phyloP scores from a whole-genome alignment of 2,888 invertebrate species.

The Disparrhopalites patrizii region DNA sequence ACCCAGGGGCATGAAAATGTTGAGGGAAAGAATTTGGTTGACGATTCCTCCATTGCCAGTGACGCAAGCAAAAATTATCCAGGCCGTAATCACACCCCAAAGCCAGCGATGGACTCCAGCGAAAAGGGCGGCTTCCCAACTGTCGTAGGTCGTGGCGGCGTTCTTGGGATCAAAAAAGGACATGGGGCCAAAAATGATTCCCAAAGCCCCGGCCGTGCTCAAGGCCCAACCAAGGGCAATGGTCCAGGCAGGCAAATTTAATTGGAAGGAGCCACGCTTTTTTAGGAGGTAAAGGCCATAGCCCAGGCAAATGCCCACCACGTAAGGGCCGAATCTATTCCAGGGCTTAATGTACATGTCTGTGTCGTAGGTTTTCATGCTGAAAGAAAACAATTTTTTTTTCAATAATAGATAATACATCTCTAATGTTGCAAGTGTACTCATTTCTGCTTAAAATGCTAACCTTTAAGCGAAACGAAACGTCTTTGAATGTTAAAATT shows the following conservation, averaged over 20 bases:
- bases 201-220: not conserved
- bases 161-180: conserved; percentile 3
- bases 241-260: not conserved
- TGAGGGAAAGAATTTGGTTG: conserved; percentile 36
- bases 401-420: too few species aligned
- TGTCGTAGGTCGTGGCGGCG: not conserved
- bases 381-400: too few species aligned
- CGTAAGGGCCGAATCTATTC: conserved; percentile 45
- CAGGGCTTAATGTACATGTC: conserved; percentile 47
- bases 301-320: conserved; percentile 48
- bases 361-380: not conserved
- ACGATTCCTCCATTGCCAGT: conserved; percentile 44
- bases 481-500: too few species aligned
- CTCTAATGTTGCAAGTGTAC: too few species aligned
- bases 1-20: conserved; percentile 35
- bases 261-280: not conserved
- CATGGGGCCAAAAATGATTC: conserved; percentile 1
- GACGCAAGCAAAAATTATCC: conserved; percentile 48
- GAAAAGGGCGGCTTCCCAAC: conserved; percentile 28
- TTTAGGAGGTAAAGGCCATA: conserved; percentile 35
- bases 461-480: too few species aligned
- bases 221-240: conserved; percentile 5
- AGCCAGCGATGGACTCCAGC: conserved; percentile 39
- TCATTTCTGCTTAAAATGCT: too few species aligned
- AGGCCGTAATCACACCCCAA: conserved; percentile 43